Evolutionary conservation across 2,888 invertebrate species (phyloP), one percentile per base, ranked within the genome.

Genomic region (Andrena chrysosceles): DNA sequence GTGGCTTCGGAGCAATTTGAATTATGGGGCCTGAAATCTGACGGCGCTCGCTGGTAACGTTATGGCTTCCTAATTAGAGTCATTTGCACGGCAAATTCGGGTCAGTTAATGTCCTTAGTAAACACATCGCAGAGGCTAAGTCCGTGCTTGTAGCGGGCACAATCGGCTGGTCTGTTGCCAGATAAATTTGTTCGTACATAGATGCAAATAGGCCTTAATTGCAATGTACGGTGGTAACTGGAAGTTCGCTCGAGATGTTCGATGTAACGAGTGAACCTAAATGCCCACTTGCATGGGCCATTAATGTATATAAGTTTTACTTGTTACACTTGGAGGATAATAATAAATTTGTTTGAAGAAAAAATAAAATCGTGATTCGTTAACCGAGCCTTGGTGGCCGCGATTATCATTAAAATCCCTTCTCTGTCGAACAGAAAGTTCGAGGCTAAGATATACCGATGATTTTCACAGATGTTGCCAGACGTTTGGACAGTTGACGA

Each of bases 91-190:
- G 71, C 42, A 75, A 81, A 68, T 77, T 81, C 70, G 66, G 66
- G 75, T 72, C 69, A 49, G 78, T 66, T 81, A 74, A 76, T 78
- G 67, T 76, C 67, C 76, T 85, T 78, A 81, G 71, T 67, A 67
- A 78, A 78, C 73, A 68, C 56, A 56, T 78, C 59, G 62, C 70
- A 54, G 48, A 49, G 54, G 52, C 60, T 60, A 71, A 73, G 64
- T 64, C 33, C 56, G 56, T 20, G 52, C 26, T 31, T 63, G 52
- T 33, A 80, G 54, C 63, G 42, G 68, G 67, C 63, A 66, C 60
- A 64, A 72, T 83, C 81, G 52, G 68, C 69, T 83, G 76, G 81
- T 70, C 69, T 60, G 72, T 60, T 68, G 83, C 81, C 83, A 81
- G 64, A 72, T 81, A 81, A 73, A 77, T 83, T 81, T 76, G 42